Conservation (phyloP, 2,113 vertebrate genomes). For the Mesocricetus auratus region DNA sequence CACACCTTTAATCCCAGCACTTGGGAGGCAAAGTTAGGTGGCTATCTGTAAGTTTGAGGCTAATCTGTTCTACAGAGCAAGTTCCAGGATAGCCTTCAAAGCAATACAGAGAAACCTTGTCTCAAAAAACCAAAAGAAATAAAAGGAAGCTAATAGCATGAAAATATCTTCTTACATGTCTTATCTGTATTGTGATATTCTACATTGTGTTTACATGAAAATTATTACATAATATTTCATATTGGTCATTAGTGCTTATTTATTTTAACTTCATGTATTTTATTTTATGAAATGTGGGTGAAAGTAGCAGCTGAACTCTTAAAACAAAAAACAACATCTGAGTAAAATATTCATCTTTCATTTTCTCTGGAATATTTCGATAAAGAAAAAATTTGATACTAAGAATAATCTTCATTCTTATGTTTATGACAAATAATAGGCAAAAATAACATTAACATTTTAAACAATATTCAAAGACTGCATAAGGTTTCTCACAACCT, state of each 20-base stretch:
- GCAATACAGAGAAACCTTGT: no score
- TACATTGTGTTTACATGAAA: background rate
- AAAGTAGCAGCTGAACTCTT: background rate
- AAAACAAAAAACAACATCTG: background rate
- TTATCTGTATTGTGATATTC: background rate
- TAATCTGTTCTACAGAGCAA: no score
- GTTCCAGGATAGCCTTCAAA: no score
- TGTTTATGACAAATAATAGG: background rate
- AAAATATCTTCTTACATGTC: background rate
- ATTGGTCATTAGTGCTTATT: background rate
- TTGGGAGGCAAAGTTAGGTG: no score
- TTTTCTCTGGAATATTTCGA: constrained; percentile 18
- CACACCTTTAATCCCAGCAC: no score
- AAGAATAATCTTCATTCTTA: background rate
- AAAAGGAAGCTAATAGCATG: background rate
- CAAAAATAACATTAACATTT: background rate
- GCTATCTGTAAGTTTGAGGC: no score
- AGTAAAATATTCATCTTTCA: background rate
- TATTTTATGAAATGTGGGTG: background rate
- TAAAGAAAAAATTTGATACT: background rate
- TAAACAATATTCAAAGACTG: background rate
- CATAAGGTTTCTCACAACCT: background rate
- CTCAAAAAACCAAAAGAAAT: background rate
- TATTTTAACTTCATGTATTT: background rate
- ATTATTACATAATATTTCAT: background rate